A percentile compares a stretch with the other conserved stretches of the same genome.
phyloP scores from a whole-genome alignment of 2,113 vertebrate genomes.

The Pollimyrus isidori region DNA sequence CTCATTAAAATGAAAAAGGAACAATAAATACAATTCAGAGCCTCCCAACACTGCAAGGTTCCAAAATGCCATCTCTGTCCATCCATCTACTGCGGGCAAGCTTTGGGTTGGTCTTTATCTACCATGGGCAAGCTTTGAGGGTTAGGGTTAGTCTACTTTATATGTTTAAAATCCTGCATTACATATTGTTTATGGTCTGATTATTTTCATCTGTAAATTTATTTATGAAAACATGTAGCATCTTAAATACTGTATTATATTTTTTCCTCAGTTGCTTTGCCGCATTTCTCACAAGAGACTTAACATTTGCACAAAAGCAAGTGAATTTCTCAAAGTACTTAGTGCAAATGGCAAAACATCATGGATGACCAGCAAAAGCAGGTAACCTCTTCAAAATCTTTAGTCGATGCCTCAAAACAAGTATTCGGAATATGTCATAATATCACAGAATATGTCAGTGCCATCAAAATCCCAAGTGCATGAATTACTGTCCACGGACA shows the following conservation, averaged over 20 bases:
- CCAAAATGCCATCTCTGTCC: neutral
- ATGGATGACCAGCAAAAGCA: too few species aligned
- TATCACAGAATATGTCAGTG: too few species aligned
- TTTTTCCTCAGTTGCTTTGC: too few species aligned
- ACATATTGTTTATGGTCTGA: neutral
- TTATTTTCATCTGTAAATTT: neutral
- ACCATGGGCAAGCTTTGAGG: neutral
- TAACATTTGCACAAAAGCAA: too few species aligned
- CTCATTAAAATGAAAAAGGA: neutral
- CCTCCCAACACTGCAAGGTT: neutral
- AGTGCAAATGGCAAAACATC: too few species aligned
- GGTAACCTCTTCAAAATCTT: too few species aligned
- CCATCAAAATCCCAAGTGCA: too few species aligned
- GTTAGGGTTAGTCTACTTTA: neutral
- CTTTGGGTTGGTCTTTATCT: neutral
- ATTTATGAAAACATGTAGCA: neutral
- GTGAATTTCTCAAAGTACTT: too few species aligned
- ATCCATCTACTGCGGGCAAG: neutral
- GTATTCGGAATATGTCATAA: too few species aligned
- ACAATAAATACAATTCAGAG: neutral
- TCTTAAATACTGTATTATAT: neutral
- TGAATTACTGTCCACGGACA: too few species aligned
- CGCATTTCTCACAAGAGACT: too few species aligned
- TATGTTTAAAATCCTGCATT: neutral
- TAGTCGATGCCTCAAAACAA: too few species aligned